phyloP scores from a whole-genome alignment of 2,888 invertebrate genomes.

The Sacculina carcini region DNA sequence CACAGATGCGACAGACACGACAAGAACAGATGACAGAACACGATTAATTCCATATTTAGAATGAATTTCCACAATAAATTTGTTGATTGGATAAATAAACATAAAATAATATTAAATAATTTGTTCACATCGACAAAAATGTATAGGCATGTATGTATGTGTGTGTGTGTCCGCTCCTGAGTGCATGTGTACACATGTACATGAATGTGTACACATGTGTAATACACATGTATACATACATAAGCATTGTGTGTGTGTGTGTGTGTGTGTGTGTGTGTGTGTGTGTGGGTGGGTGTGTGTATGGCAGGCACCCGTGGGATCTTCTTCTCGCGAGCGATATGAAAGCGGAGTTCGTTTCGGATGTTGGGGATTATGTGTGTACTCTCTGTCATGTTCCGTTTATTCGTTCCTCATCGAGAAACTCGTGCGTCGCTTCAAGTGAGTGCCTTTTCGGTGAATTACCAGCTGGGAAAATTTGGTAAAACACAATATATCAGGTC shows the following conservation, averaged over 20 bases:
- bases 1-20: too few species aligned
- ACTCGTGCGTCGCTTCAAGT: constrained; percentile 41
- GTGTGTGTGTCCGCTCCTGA: background rate
- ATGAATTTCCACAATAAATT: background rate
- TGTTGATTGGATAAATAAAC: background rate
- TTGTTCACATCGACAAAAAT: background rate
- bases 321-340: constrained; percentile 27
- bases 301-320: constrained; percentile 18
- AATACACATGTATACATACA: too few species aligned
- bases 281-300: too few species aligned
- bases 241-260: too few species aligned
- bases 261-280: background rate
- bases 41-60: too few species aligned
- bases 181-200: too few species aligned
- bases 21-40: too few species aligned
- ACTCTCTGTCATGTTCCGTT: constrained; percentile 70
- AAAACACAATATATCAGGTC: background rate
- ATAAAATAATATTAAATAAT: background rate
- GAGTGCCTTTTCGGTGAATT: constrained; percentile 1
- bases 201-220: too few species aligned
- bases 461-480: background rate
- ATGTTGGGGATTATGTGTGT: constrained; percentile 76
- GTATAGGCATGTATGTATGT: background rate
- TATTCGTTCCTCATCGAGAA: constrained; percentile 71
- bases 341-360: constrained; percentile 82